Evolutionary conservation across 2,797 vertebrate species (phyloP).

Genomic region (Columba guinea): DNA sequence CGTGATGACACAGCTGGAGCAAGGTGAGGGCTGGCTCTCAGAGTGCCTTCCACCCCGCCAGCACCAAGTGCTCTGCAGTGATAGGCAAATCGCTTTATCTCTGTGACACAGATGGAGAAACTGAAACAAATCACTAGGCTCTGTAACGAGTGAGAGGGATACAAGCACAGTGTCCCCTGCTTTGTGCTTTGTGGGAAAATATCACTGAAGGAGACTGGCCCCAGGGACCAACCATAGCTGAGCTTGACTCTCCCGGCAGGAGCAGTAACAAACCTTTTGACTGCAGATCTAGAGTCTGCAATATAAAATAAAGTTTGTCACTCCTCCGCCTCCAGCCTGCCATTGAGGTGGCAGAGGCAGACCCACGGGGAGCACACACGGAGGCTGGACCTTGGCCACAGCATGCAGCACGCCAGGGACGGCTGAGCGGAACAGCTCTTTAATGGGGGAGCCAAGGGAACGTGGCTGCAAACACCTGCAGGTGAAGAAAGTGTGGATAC

Average conservation of each 20-base stretch:
- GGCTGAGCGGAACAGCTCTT: not conserved
- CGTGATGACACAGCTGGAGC: not conserved
- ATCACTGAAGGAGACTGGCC: not conserved
- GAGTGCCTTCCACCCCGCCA: not conserved
- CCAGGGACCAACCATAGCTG: not conserved
- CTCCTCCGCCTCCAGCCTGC: not conserved
- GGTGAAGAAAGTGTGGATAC: not conserved
- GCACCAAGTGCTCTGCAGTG: not conserved
- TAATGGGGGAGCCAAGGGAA: not conserved
- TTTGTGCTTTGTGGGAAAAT: not conserved
- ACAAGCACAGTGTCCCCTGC: not conserved
- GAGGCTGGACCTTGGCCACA: accelerated
- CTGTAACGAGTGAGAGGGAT: not conserved
- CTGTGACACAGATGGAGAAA: not conserved
- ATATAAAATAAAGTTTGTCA: not conserved
- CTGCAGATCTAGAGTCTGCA: not conserved
- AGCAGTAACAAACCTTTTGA: not conserved
- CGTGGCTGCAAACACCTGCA: not conserved
- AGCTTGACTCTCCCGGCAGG: not conserved
- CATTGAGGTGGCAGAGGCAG: not conserved
- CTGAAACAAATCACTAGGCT: constrained; percentile 28
- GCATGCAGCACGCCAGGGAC: not conserved
- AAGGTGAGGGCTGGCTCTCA: not conserved
- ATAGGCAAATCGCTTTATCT: constrained; percentile 34
- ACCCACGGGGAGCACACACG: accelerated